phyloP scores from a whole-genome alignment of 2,888 invertebrate genomes.

The Venustoraphidia nigricollis region DNA sequence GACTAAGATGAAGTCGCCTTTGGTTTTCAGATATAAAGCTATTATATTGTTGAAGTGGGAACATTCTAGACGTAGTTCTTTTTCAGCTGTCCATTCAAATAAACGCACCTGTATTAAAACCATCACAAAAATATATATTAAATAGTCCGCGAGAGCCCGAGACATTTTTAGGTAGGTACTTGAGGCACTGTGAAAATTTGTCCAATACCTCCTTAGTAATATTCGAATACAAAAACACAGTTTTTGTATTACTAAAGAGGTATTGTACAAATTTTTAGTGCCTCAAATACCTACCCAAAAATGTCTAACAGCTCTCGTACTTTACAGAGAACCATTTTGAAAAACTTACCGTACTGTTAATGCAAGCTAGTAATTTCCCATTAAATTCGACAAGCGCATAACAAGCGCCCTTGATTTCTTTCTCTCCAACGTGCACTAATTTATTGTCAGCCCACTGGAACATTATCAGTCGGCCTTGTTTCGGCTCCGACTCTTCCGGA shows the following conservation, averaged over 20 bases:
- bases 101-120: constrained; percentile 49
- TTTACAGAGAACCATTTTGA: too few species aligned
- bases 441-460: constrained; percentile 86
- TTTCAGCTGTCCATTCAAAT: constrained; percentile 95
- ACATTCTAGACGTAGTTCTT: constrained; percentile 88
- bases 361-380: constrained; percentile 86
- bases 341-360: constrained; percentile 82
- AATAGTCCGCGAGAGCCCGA: too few species aligned
- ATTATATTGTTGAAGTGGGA: constrained; percentile 96
- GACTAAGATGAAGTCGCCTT: constrained; percentile 93
- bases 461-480: constrained; percentile 76
- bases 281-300: too few species aligned
- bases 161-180: too few species aligned
- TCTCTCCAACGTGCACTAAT: constrained; percentile 74
- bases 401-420: constrained; percentile 91
- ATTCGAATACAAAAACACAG: too few species aligned
- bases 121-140: too few species aligned
- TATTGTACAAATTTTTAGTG: too few species aligned
- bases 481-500: constrained; percentile 93
- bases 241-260: too few species aligned
- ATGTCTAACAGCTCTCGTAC: too few species aligned
- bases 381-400: constrained; percentile 90
- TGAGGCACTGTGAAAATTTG: too few species aligned
- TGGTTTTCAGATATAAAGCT: constrained; percentile 84
- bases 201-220: too few species aligned